phyloP scores from a whole-genome alignment of 1,140 invertebrate species.

The Drosophila grimshawi region DNA sequence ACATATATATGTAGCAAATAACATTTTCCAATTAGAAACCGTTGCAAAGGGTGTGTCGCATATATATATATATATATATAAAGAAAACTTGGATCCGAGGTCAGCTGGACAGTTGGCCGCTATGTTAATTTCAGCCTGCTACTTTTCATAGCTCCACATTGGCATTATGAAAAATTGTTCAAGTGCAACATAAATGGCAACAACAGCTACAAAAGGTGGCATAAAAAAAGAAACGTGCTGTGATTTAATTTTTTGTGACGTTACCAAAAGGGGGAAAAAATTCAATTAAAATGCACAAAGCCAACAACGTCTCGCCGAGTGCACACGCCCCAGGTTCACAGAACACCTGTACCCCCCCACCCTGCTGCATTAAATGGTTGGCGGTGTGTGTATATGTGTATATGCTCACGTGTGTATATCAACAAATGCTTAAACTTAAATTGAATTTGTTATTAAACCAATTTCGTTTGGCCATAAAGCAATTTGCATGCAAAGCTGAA shows the following conservation, averaged over 20 bases:
- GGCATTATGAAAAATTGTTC: conserved; percentile 74
- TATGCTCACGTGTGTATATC: conserved; percentile 62
- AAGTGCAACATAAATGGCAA: conserved; percentile 60
- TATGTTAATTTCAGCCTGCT: conserved; percentile 73
- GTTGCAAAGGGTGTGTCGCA: conserved; percentile 51
- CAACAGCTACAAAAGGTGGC: background rate
- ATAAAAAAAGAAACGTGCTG: conserved; percentile 53
- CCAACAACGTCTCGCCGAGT: conserved; percentile 65
- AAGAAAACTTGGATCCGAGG: conserved; percentile 31
- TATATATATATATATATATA: background rate
- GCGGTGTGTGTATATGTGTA: background rate
- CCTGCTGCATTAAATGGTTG: conserved; percentile 38
- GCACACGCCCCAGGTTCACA: conserved; percentile 23
- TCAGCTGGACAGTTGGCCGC: conserved; percentile 45
- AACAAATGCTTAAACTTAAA: conserved; percentile 72
- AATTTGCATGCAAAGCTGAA: conserved; percentile 56
- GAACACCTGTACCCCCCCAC: background rate
- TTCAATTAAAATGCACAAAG: conserved; percentile 80
- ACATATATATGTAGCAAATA: conserved; percentile 7
- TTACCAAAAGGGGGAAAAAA: conserved; percentile 51
- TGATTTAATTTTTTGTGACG: conserved; percentile 76
- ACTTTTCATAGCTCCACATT: conserved; percentile 42
- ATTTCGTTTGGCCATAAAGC: conserved; percentile 53
- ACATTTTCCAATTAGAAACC: conserved; percentile 36
- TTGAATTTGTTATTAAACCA: conserved; percentile 79